Base-by-base conservation (phyloP, 92 coral and sea anemone genomes). In the Porites cylindrica region DNA sequence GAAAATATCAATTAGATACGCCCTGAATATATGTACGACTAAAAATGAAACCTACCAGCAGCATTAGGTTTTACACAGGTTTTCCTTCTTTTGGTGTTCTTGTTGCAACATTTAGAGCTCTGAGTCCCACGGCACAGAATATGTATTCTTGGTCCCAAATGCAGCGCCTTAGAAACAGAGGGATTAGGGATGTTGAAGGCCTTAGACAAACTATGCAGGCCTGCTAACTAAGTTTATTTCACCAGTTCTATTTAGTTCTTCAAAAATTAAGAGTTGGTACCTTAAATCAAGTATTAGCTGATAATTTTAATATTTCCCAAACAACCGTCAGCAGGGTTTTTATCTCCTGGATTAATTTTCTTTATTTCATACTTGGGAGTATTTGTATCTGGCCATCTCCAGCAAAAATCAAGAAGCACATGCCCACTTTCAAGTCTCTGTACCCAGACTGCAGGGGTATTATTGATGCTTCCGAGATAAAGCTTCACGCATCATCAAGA, bases 121-220 rank as follows among this genome's bases (percentile, higher is more conserved):
- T 87, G 29, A 21, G 50, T 0, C 90, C 90, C 16, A 79, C 90
- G 20, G 90, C 90, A 5, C 78, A 87, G 60, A 87, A 87, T 18
- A 88, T 88, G 91, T 88, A 65, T 50, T 75, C 86, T 50, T 88
- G 87, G 87, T 88, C 91, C 6, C 87, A 81, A 82, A 63, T 81
- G 76, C 91, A 88, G 76, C 53, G 77, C 56, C 81, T 72, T 12
- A 18, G 82, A 38, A 72, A 72, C 21, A 81, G 81, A 38, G 91
- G 91, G 60, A 79, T 19, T 38, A 21, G 16, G 50, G 86, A 80
- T 21, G 86, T 80, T 11, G 76, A 80, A 9, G 51, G 20, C 14
- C 69, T 87, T 8, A 63, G 77, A 72, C 6, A 51, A 54, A 87
- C 47, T 72, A 23, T 87, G 38, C 73, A 50, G 16, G 58, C 58